These are phyloP conservation scores for Todiramphus chloris DNA, from an alignment of 2,113 vertebrate species.

Conservation along the genomic window DNA sequence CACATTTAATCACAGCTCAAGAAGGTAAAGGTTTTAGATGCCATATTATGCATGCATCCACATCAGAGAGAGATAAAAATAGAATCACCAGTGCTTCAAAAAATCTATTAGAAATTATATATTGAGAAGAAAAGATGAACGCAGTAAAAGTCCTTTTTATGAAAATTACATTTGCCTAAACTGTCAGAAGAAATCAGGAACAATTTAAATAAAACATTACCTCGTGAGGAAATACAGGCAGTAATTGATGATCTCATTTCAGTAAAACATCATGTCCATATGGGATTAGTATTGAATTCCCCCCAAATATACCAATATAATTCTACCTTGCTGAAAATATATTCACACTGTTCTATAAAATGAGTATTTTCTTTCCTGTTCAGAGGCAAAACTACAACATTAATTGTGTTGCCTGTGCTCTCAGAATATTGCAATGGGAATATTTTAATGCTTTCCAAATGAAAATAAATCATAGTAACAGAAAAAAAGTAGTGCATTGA, in stretches of 20 bases:
- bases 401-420: not conserved
- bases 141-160: not conserved
- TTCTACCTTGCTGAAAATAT: not conserved
- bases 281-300: slow-evolving; percentile 27
- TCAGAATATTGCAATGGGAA: not conserved
- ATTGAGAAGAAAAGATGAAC: not conserved
- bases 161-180: slow-evolving; percentile 47
- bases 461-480: not conserved
- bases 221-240: slow-evolving; percentile 24
- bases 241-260: slow-evolving; percentile 52
- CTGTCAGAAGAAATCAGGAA: slow-evolving; percentile 40
- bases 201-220: slow-evolving; percentile 55
- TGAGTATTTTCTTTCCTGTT: not conserved
- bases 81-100: not conserved
- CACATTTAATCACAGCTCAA: not conserved
- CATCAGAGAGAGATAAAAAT: not conserved
- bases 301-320: not conserved
- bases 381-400: not conserved
- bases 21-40: not conserved
- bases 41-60: not conserved
- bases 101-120: not conserved
- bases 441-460: not conserved
- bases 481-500: not conserved
- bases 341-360: not conserved
- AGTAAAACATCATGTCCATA: slow-evolving; percentile 18